phyloP scores from a whole-genome alignment of 2,113 vertebrate genomes.

The Glareola pratincola region DNA sequence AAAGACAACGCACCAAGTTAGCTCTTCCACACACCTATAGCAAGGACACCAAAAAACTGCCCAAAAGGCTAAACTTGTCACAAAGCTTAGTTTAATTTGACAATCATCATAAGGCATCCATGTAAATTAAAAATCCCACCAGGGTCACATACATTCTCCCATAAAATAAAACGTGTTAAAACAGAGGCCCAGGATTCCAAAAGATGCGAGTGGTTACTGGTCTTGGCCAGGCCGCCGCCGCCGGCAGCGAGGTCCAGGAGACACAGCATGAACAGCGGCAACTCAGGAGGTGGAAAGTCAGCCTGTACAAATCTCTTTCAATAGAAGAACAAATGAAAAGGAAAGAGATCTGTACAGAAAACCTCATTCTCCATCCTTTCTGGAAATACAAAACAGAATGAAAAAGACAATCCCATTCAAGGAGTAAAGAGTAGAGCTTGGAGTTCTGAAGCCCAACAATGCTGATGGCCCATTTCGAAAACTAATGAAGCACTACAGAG shows the following conservation, averaged over 20 bases:
- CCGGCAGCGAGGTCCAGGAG: not conserved
- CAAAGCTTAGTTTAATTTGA: constrained; percentile 65
- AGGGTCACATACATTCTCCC: constrained; percentile 50
- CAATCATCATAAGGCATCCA: constrained; percentile 67
- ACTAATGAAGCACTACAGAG: not conserved
- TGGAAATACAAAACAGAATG: constrained; percentile 7
- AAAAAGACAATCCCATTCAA: constrained; percentile 9
- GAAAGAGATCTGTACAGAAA: constrained; percentile 8
- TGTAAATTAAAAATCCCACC: constrained; percentile 56
- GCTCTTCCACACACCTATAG: not conserved
- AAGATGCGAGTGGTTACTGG: not conserved
- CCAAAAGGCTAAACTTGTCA: constrained; percentile 16
- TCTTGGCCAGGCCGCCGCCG: not conserved
- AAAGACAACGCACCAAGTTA: not conserved
- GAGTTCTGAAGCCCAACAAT: not conserved
- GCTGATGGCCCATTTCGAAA: not conserved
- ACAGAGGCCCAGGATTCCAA: constrained; percentile 4
- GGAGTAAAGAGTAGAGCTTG: constrained; percentile 8
- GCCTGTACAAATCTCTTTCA: constrained; percentile 21
- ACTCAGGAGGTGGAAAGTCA: constrained; percentile 19
- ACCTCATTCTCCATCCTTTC: not conserved
- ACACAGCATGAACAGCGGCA: not conserved
- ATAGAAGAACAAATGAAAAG: not conserved
- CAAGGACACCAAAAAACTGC: not conserved
- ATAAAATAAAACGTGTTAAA: constrained; percentile 30